phyloP scores from a whole-genome alignment of 2,113 vertebrate species.

The Aptenodytes patagonicus region DNA sequence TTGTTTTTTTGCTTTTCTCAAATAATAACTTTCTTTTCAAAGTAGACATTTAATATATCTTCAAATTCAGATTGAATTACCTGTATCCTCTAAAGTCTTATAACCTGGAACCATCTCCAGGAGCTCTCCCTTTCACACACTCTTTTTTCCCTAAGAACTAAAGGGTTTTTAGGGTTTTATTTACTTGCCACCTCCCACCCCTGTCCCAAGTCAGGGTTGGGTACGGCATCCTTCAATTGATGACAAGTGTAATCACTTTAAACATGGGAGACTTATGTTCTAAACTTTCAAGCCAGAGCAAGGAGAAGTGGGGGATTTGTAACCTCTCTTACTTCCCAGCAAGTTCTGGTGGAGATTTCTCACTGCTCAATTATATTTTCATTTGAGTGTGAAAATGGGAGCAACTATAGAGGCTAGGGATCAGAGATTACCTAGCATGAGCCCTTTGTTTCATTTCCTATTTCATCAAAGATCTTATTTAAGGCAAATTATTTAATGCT shows the following conservation, averaged over 20 bases:
- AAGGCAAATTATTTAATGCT: background rate
- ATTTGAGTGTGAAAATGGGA: background rate
- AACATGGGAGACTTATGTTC: background rate
- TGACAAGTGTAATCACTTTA: background rate
- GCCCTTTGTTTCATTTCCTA: background rate
- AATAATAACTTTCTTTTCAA: background rate
- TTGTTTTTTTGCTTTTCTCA: background rate
- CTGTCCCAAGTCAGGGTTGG: background rate
- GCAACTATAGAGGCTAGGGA: background rate
- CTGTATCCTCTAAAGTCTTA: background rate
- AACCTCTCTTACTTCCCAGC: background rate
- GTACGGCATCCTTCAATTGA: background rate
- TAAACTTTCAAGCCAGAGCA: background rate
- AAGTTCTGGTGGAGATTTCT: background rate
- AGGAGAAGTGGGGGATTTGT: background rate
- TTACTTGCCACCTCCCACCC: accelerated
- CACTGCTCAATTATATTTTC: background rate
- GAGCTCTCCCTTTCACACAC: background rate
- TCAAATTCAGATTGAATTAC: background rate
- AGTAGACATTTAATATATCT: background rate
- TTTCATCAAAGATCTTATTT: background rate
- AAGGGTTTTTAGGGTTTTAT: background rate
- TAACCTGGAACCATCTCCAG: background rate
- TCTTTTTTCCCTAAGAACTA: background rate
- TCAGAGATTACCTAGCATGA: background rate